Evolutionary conservation across 2,888 invertebrate species (phyloP).

Genomic region (Theristus sp.): DNA sequence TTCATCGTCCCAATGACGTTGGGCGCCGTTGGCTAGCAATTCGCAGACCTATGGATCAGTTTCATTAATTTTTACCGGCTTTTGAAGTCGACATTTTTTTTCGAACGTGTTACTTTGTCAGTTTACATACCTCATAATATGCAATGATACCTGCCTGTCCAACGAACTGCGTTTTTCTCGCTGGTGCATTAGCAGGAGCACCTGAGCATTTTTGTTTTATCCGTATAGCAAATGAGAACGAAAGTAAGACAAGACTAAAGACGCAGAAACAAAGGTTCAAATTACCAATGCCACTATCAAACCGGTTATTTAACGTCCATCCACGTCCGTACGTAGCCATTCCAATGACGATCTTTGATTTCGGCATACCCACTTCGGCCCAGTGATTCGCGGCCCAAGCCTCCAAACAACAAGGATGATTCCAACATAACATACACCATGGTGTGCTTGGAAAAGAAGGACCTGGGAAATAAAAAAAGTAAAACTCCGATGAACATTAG

Average conservation of each 20-base stretch:
- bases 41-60: constrained; percentile 57
- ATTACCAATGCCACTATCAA: background rate
- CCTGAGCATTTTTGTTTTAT: background rate
- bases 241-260: no score
- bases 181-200: background rate
- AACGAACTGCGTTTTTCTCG: background rate
- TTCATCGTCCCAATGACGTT: constrained; percentile 53
- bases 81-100: no score
- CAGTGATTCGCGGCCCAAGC: constrained; percentile 68
- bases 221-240: no score
- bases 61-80: no score
- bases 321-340: constrained; percentile 23
- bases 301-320: constrained; percentile 13
- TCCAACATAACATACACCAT: background rate
- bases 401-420: no score
- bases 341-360: constrained; percentile 20
- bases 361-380: constrained; percentile 22
- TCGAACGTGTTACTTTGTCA: no score
- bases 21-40: constrained; percentile 52
- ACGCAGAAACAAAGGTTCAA: no score
- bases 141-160: background rate
- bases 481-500: background rate
- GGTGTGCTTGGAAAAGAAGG: background rate
- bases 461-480: background rate
- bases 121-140: background rate